These are phyloP conservation scores for Nesidiocoris tenuis DNA, from an alignment of 2,888 invertebrate genomes.

Conservation along the genomic window DNA sequence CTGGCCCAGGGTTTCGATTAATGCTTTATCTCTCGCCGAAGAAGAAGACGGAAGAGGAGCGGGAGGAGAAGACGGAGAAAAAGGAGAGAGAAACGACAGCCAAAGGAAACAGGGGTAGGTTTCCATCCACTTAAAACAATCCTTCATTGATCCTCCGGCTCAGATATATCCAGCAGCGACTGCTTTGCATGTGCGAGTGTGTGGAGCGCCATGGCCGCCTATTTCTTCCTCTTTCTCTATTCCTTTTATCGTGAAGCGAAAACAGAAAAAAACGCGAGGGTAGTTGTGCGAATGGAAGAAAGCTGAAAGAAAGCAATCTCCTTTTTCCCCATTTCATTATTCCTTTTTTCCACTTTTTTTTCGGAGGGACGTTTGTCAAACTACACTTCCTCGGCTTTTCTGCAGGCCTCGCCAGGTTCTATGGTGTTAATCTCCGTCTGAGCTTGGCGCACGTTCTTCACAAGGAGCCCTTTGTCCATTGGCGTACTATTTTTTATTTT, in stretches of 20 bases:
- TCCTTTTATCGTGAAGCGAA: conserved; percentile 5
- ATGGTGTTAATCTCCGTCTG: conserved; percentile 40
- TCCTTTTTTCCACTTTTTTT: conserved; percentile 35
- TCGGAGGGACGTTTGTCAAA: conserved; percentile 43
- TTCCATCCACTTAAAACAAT: conserved; percentile 41
- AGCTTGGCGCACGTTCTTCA: conserved; percentile 9
- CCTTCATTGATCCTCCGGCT: conserved; percentile 36
- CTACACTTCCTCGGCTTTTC: conserved; percentile 24
- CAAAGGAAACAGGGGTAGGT: conserved; percentile 4
- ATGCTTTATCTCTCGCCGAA: conserved; percentile 36
- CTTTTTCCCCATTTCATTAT: conserved; percentile 43
- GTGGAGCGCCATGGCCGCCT: conserved; percentile 25
- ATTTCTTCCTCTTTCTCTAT: neutral
- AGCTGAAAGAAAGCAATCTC: conserved; percentile 40
- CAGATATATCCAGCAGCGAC: conserved; percentile 33
- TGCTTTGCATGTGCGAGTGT: conserved; percentile 39
- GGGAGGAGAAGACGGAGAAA: conserved; percentile 12
- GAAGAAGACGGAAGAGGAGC: conserved; percentile 13
- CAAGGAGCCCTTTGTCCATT: conserved; percentile 14
- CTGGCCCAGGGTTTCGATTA: conserved; percentile 38
- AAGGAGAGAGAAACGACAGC: conserved; percentile 9
- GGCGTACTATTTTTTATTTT: neutral
- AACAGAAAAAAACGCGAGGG: neutral
- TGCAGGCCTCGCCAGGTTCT: neutral
- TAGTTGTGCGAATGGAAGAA: conserved; percentile 24